Conservation (phyloP, 2,797 vertebrate species). For the Pogoniulus pusillus region DNA sequence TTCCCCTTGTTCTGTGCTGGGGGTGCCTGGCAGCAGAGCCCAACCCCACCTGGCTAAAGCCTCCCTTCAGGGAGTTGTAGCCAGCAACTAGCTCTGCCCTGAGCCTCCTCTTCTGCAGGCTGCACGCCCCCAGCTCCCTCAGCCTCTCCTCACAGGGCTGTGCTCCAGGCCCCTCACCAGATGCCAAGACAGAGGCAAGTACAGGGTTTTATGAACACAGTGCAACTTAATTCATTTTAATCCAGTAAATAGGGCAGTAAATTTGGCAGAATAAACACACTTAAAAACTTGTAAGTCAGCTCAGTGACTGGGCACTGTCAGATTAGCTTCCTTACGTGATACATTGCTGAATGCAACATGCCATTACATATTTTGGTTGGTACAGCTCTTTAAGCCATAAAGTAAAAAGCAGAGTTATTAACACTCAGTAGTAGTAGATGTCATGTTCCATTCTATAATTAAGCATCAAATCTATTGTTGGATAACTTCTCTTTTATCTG, state of each 20-base stretch:
- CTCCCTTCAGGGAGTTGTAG: too few species aligned
- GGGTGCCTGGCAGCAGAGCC: too few species aligned
- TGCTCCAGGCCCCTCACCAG: too few species aligned
- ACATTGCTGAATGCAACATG: not conserved
- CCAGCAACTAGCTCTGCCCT: too few species aligned
- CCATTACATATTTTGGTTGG: conserved; percentile 36
- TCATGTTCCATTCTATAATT: conserved; percentile 35
- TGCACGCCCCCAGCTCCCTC: too few species aligned
- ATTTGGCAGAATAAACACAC: conserved; percentile 35
- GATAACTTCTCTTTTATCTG: conserved; percentile 25
- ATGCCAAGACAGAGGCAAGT: not conserved
- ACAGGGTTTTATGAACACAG: not conserved
- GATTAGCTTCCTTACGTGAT: conserved; percentile 13
- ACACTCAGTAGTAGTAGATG: not conserved
- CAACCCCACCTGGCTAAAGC: too few species aligned
- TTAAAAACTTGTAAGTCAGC: conserved; percentile 32
- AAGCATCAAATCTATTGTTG: conserved; percentile 16
- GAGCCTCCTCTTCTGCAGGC: too few species aligned
- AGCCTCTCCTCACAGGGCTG: too few species aligned
- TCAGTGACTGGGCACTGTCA: conserved; percentile 47
- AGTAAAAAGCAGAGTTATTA: conserved; percentile 17
- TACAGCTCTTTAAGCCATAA: conserved; percentile 48
- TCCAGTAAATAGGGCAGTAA: conserved; percentile 47
- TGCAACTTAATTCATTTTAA: not conserved
- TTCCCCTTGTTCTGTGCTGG: too few species aligned